Evolutionary conservation across 2,888 invertebrate genomes (phyloP), one percentile per base, ranked within the genome.

Genomic region (Conistra vaccinii): DNA sequence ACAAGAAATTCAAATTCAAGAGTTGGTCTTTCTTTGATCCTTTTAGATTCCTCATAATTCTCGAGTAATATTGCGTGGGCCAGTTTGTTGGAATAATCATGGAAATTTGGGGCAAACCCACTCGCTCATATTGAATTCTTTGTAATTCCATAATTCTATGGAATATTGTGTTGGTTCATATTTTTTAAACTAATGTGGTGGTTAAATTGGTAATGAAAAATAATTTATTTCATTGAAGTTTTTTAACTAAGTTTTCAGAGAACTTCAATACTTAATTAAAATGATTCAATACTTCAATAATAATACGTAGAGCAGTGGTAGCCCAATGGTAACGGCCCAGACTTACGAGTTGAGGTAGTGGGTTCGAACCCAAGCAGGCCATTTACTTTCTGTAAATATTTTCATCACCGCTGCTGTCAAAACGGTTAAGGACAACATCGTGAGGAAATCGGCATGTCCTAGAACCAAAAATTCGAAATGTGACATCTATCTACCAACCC

Each of bases 1-100:
- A 69, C 60, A 68, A 69, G 48, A 26, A 61, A 68, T 73, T 83
- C 55, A 51, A 82, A 75, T 48, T 65, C 76, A 70, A 73, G 45
- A 69, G 58, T 65, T 67, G 66, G 26, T 69, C 45, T 76, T 73
- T 65, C 85, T 85, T 86, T 85, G 85, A 86, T 86, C 86, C 78
- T 77, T 74, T 72, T 66, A 77, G 69, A 84, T 77, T 72, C 57
- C 71, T 73, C 76, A 83, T 80, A 71, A 76, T 78, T 78, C 76
- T 68, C 53, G 55, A 83, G 69, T 78, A 78, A 81, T 6, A 84
- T 83, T 85, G 78, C 85, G 77, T 77, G 62, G 73, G 76, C 73
- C 45, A 76, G 72, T 80, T 82, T 84, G 71, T 80, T 75, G 67
- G 45, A 78, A 78, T 80, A 71, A 67, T 69, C 53, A 61, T 78